These are phyloP conservation scores for Drepana arcuata DNA, from an alignment of 1,140 invertebrate genomes.

Conservation along the genomic window DNA sequence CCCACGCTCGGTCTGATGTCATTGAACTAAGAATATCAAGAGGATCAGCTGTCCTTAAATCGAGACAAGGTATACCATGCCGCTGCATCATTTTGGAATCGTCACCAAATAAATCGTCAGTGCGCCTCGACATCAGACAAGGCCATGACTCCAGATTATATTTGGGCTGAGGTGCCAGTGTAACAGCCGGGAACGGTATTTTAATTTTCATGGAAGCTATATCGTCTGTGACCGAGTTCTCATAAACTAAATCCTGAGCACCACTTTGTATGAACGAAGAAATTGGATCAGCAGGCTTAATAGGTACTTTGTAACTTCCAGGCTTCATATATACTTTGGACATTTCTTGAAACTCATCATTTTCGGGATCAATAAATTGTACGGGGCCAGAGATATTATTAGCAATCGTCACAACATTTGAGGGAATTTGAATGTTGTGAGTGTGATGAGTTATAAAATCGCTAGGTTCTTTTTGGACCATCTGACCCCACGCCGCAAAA, in stretches of 20 bases:
- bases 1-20: constrained; percentile 64
- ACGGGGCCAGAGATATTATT: constrained; percentile 67
- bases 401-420: constrained; percentile 53
- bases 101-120: constrained; percentile 41
- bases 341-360: constrained; percentile 67
- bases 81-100: constrained; percentile 34
- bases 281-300: constrained; percentile 52
- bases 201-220: constrained; percentile 36
- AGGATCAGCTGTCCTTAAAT: constrained; percentile 34
- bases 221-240: constrained; percentile 32
- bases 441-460: constrained; percentile 63
- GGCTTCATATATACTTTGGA: constrained; percentile 69
- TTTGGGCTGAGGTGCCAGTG: constrained; percentile 57
- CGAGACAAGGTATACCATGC: constrained; percentile 27
- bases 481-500: constrained; percentile 69
- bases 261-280: constrained; percentile 31
- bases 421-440: constrained; percentile 52
- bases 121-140: constrained; percentile 41
- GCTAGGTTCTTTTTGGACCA: constrained; percentile 65
- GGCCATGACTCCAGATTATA: constrained; percentile 62
- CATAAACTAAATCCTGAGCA: constrained; percentile 37
- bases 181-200: constrained; percentile 37
- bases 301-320: constrained; percentile 67
- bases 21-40: constrained; percentile 49
- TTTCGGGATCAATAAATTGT: constrained; percentile 62